Conservation (phyloP, 2,888 invertebrate species). For the Rhogogaster chlorosoma region DNA sequence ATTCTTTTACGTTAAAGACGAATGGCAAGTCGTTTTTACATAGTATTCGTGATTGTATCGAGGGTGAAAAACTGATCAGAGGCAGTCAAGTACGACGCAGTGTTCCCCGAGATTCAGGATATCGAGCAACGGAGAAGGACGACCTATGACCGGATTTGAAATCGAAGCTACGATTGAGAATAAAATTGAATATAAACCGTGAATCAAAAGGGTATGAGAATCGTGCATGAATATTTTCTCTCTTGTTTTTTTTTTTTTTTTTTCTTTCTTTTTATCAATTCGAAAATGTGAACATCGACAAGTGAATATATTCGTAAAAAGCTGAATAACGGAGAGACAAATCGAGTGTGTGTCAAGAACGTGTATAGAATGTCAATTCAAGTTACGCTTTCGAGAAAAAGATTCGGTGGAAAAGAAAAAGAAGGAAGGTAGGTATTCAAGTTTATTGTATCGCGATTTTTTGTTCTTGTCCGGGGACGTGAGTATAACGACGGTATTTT, state of each 20-base stretch:
- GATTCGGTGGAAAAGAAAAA: not conserved
- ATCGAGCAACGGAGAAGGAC: not conserved
- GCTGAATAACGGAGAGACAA: not conserved
- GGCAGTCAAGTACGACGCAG: not conserved
- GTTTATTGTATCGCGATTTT: not conserved
- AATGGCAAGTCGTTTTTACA: not conserved
- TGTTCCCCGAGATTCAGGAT: not conserved
- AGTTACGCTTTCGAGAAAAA: not conserved
- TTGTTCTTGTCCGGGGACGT: not conserved
- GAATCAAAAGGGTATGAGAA: not conserved
- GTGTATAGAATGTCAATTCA: not conserved
- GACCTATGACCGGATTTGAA: not conserved
- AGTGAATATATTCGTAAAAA: not conserved
- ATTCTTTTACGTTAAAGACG: not conserved
- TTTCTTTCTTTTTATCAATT: not conserved
- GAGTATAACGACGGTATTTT: slow-evolving; percentile 1
- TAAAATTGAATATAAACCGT: not conserved
- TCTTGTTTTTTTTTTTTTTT: not conserved
- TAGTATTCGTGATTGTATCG: not conserved
- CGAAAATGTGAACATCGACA: not conserved
- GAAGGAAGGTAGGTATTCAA: not conserved
- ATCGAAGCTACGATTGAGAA: slow-evolving; percentile 7
- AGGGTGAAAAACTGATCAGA: not conserved
- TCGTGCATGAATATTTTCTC: not conserved
- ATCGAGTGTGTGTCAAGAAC: not conserved